Conservation (phyloP, 35 echinoderm and acorn worm genomes). For the Amphiura filiformis region DNA sequence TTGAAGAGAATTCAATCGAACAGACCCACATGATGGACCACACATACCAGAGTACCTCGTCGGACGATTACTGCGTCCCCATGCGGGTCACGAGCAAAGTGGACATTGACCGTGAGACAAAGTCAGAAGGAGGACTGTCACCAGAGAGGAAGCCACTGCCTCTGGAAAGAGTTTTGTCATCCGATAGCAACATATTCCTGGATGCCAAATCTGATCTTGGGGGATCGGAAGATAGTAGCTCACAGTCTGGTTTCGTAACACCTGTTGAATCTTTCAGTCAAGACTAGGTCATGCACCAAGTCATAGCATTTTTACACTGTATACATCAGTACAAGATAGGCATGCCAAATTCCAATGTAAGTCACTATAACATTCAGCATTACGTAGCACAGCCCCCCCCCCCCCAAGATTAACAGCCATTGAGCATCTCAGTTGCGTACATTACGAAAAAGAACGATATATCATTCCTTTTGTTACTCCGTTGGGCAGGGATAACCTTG, state of each 20-base stretch:
- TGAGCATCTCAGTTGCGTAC: background rate
- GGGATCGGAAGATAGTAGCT: background rate
- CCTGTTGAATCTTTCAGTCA: background rate
- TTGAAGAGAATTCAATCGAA: background rate
- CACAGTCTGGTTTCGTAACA: background rate
- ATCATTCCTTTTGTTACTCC: no score
- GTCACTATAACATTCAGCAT: background rate
- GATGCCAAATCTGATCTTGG: conserved; percentile 9
- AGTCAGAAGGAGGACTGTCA: background rate
- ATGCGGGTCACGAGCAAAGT: background rate
- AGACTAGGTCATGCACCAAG: background rate
- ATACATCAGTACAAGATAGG: background rate
- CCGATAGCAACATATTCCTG: background rate
- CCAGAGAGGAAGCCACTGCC: background rate
- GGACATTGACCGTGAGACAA: background rate
- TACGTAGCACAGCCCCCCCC: background rate
- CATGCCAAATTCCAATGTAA: background rate
- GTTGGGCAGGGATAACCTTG: no score
- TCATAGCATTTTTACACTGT: background rate
- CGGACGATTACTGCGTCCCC: background rate
- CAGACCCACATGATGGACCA: background rate
- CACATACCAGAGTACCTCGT: background rate
- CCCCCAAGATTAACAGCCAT: background rate
- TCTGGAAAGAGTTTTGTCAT: background rate
- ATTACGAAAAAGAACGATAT: background rate